Conservation (phyloP, 2,888 invertebrate genomes). For the Brachylomia viminalis region DNA sequence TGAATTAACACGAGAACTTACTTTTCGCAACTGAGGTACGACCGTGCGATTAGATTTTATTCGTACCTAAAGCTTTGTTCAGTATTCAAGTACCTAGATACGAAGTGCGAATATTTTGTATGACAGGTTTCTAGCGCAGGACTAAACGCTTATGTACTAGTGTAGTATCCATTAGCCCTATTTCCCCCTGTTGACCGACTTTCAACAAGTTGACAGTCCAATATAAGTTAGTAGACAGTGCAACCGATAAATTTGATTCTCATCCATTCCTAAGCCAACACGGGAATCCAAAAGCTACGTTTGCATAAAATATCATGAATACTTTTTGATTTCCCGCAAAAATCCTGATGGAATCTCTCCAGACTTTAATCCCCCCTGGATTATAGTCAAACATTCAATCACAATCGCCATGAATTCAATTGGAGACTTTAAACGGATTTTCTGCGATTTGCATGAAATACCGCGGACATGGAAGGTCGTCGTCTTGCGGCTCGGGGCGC, state of each 20-base stretch:
- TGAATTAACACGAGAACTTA: neutral
- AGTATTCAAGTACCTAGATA: neutral
- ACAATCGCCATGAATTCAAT: constrained; percentile 71
- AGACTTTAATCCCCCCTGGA: constrained; percentile 57
- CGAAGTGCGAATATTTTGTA: neutral
- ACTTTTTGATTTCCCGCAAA: constrained; percentile 48
- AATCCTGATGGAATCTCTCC: constrained; percentile 34
- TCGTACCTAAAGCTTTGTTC: neutral
- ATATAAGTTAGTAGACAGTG: constrained; percentile 31
- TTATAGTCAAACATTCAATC: constrained; percentile 62
- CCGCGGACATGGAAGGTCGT: constrained; percentile 55
- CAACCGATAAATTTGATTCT: constrained; percentile 24
- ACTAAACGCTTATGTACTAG: constrained; percentile 13
- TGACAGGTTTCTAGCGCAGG: neutral
- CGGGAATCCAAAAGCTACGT: constrained; percentile 5
- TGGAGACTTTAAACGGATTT: constrained; percentile 73
- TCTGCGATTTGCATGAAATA: constrained; percentile 74
- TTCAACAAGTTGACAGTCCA: constrained; percentile 12
- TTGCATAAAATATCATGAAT: constrained; percentile 31
- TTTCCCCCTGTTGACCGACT: constrained; percentile 24
- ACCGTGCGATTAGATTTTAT: neutral
- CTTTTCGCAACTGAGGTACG: neutral
- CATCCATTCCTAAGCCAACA: constrained; percentile 10
- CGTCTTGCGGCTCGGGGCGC: constrained; percentile 59
- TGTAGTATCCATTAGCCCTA: neutral